Evolutionary conservation across 2,797 vertebrate genomes (phyloP), one percentile per base, ranked within the genome.

Genomic region (Chaetophractus vellerosus): DNA sequence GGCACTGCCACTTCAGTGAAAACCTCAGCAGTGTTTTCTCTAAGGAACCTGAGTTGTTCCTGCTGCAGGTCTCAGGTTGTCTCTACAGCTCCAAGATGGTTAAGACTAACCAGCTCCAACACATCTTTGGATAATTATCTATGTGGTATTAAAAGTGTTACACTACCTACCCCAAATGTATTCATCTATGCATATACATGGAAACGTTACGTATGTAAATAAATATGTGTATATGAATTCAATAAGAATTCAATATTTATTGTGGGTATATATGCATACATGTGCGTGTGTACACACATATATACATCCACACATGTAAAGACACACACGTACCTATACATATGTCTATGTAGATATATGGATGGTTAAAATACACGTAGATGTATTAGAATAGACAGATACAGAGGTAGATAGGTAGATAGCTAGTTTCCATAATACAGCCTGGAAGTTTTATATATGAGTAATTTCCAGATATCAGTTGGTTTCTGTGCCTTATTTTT

Each of bases 181-280:
- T 10, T 18, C 26, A 15, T 7, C 9, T 5, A 1, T 1, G 1
- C 26, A 3, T 6, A 28, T 4, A 1, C n/a, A 36, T 0, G 3
- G 24, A 45, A 24, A 11, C 3, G 52, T 23, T 10, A 11, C 2
- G 0, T 2, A 9, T 4, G 23, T 23, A 19, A 31, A 52, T 28
- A 4, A 63, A 26, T 28, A 18, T 33, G 52, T 11, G 9, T 61
- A n/a, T 26, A 26, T 9, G 8, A 80, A 64, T n/a, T n/a, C 28
- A 64, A n/a, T 24, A n/a, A 45, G 41, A n/a, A 45, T 45, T 45
- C 45, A 45, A 45, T 45, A 45, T 45, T 9, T 52, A 52, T 52
- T 16, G 12, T 52, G 15, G 15, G 50, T 52, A 31, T 24, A 5
- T 16, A 7, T 24, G 19, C 4, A 28, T 2, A 36, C 0, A 10